Conservation (phyloP, 2,888 invertebrate genomes). For the Diarsia brunnea region DNA sequence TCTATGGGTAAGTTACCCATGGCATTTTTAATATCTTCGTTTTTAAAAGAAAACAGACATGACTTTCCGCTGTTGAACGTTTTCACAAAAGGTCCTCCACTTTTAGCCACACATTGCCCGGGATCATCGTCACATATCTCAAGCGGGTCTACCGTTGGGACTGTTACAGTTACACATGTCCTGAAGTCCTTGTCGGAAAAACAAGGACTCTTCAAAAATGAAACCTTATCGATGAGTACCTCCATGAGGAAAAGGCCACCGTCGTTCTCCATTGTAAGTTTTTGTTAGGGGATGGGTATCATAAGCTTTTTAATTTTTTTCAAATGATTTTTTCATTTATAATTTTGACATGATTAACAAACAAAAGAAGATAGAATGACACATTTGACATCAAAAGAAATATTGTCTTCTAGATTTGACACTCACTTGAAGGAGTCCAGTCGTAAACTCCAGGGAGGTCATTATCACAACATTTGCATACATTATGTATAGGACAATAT, state of each 20-base stretch:
- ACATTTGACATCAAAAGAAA: constrained; percentile 11
- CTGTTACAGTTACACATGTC: constrained; percentile 92
- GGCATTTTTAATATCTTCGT: constrained; percentile 88
- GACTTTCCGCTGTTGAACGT: constrained; percentile 92
- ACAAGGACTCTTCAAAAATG: constrained; percentile 84
- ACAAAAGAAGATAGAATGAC: constrained; percentile 70
- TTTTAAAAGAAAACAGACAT: constrained; percentile 92
- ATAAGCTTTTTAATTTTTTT: constrained; percentile 63
- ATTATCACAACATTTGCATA: background rate
- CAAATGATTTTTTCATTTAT: constrained; percentile 63
- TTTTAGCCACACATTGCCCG: constrained; percentile 80
- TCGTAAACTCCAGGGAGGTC: constrained; percentile 16
- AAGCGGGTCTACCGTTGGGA: constrained; percentile 90
- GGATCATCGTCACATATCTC: constrained; percentile 92
- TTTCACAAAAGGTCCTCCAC: constrained; percentile 84
- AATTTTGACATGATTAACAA: constrained; percentile 72
- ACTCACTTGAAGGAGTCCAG: background rate
- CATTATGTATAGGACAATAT: too few species aligned
- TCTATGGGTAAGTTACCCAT: constrained; percentile 90
- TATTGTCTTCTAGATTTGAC: constrained; percentile 46
- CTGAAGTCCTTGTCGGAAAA: constrained; percentile 87
- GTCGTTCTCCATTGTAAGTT: constrained; percentile 81
- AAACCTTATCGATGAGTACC: constrained; percentile 91
- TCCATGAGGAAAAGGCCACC: constrained; percentile 92
- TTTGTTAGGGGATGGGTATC: constrained; percentile 81